A percentile compares a stretch with the other conserved stretches of the same genome.
phyloP scores from a whole-genome alignment of 2,113 vertebrate species.

The Corythornis cristatus region DNA sequence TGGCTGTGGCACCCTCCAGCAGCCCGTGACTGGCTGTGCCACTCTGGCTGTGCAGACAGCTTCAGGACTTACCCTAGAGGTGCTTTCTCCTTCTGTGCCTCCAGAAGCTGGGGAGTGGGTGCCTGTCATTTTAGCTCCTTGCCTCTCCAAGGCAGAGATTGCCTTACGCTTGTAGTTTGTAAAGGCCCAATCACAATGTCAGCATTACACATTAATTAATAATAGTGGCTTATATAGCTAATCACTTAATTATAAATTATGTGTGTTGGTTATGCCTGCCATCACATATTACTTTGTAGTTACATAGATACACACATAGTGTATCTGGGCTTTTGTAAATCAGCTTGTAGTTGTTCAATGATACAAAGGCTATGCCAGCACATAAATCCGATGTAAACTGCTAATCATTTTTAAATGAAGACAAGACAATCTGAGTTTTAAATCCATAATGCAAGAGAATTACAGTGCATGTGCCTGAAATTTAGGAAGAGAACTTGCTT shows the following conservation, averaged over 20 bases:
- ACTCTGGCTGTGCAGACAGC: not conserved
- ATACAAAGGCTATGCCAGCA: constrained; percentile 36
- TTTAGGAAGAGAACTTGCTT: constrained; percentile 52
- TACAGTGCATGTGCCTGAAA: constrained; percentile 32
- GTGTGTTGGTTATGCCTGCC: constrained; percentile 67
- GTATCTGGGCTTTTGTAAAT: constrained; percentile 60
- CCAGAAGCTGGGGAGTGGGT: not conserved
- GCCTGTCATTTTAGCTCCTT: constrained; percentile 12
- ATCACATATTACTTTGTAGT: constrained; percentile 60
- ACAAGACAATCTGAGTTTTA: constrained; percentile 64
- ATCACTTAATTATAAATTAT: constrained; percentile 70
- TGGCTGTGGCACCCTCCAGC: not conserved
- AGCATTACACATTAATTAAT: constrained; percentile 61
- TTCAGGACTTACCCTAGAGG: not conserved
- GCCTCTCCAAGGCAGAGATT: constrained; percentile 39
- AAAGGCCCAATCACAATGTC: constrained; percentile 62
- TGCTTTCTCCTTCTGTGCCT: not conserved
- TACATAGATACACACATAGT: constrained; percentile 21
- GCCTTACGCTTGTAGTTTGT: constrained; percentile 37
- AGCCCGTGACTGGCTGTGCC: not conserved
- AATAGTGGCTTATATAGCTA: constrained; percentile 67
- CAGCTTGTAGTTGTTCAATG: constrained; percentile 61
- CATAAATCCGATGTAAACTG: constrained; percentile 62
- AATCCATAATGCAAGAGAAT: constrained; percentile 56
- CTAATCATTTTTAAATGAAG: constrained; percentile 71